A percentile compares a stretch with the other conserved stretches of the same genome.
These are phyloP conservation scores for Schlechtendalia chinensis DNA, from an alignment of 1,140 invertebrate genomes.

Conservation along the genomic window DNA sequence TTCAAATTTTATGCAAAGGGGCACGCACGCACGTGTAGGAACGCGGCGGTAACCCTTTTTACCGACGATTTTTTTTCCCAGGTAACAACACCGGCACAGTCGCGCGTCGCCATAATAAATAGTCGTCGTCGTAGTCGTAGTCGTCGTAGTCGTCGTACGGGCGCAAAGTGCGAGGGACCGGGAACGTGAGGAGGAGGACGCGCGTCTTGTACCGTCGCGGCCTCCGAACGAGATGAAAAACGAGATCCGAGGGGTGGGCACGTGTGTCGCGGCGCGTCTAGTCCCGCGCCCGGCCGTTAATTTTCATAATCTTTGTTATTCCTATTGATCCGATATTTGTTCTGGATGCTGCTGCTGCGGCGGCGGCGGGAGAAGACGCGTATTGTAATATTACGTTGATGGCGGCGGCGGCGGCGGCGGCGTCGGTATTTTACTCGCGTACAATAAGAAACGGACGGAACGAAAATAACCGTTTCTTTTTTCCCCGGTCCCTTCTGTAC, in stretches of 20 bases:
- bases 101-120: conserved; percentile 36
- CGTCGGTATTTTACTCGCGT: background rate
- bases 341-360: conserved; percentile 27
- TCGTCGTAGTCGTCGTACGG: background rate
- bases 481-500: background rate
- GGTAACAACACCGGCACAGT: conserved; percentile 26
- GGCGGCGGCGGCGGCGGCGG: too few relatives aligned
- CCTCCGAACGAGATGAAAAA: conserved; percentile 39
- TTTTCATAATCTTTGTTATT: conserved; percentile 42
- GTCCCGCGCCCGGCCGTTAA: conserved; percentile 34
- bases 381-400: too few relatives aligned
- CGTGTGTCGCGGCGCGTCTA: background rate
- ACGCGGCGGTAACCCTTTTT: conserved; percentile 26
- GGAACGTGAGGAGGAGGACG: too few relatives aligned
- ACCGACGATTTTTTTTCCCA: conserved; percentile 50
- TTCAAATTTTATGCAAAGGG: conserved; percentile 50
- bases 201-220: too few relatives aligned
- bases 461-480: conserved; percentile 47
- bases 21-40: background rate
- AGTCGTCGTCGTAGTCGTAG: too few relatives aligned
- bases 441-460: background rate
- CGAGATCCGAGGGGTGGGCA: background rate
- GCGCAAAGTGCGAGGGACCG: too few relatives aligned
- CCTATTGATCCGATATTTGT: conserved; percentile 48
- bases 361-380: background rate